Percentiles rank a stretch among this genome's conserved stretches.
phyloP scores from a whole-genome alignment of 2,888 invertebrate genomes.

The Deilephila elpenor region DNA sequence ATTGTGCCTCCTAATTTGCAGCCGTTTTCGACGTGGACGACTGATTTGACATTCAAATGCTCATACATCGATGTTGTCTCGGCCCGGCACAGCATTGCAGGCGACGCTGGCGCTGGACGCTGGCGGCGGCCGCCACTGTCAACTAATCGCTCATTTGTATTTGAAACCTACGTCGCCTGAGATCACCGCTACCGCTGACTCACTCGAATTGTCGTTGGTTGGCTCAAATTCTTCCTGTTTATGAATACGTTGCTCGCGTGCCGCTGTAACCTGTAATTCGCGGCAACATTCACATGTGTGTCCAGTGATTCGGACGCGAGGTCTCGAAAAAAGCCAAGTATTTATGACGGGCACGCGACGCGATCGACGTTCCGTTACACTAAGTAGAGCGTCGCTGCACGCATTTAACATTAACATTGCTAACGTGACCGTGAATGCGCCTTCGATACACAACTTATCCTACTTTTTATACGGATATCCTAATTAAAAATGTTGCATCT shows the following conservation, averaged over 20 bases:
- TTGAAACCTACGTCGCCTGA: slow-evolving; percentile 2
- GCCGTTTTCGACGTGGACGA: slow-evolving; percentile 50
- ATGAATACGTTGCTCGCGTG: neutral
- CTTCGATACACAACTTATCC: slow-evolving; percentile 22
- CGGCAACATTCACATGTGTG: neutral
- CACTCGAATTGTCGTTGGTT: slow-evolving; percentile 1
- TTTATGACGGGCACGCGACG: slow-evolving; percentile 45
- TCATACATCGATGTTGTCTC: slow-evolving; percentile 28
- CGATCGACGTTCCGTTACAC: slow-evolving; percentile 66
- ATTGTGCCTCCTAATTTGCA: slow-evolving; percentile 59
- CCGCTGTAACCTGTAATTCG: too few relatives aligned
- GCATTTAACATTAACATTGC: slow-evolving; percentile 60
- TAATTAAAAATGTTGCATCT: slow-evolving; percentile 9
- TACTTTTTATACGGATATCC: slow-evolving; percentile 15
- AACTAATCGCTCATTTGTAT: neutral
- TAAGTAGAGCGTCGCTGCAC: slow-evolving; percentile 73
- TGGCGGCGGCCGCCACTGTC: neutral
- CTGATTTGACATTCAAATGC: slow-evolving; percentile 50
- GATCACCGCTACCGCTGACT: slow-evolving; percentile 3
- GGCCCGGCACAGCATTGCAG: neutral
- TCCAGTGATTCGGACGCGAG: slow-evolving; percentile 23
- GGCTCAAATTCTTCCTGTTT: slow-evolving; percentile 15
- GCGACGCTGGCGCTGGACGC: neutral
- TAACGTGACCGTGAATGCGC: slow-evolving; percentile 31
- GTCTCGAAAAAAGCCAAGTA: slow-evolving; percentile 50